Evolutionary conservation across 2,888 invertebrate species (phyloP), one percentile per base, ranked within the genome.

Genomic region (Apamea epomidion): DNA sequence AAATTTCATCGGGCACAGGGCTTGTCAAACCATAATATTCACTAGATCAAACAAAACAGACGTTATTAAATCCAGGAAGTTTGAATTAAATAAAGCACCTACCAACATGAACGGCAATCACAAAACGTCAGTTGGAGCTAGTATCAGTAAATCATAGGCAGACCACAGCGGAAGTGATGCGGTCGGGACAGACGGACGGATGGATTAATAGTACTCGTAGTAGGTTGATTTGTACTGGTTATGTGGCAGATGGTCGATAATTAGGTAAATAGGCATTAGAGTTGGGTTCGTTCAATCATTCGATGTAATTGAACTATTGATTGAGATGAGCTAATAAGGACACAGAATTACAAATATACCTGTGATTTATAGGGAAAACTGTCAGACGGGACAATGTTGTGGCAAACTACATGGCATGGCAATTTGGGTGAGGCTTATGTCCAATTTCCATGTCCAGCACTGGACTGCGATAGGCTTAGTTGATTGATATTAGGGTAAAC

Each of bases 141-240:
- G 76, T 74, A 82, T 71, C 74, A 84, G 70, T 86, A 74, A 82
- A 88, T 81, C 74, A 88, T 78, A 78, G 62, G 58, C 67, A 16
- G 54, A 85, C 87, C 87, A 62, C 83, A 85, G 42, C 89, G 89
- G 89, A 87, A 87, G 80, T 60, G 62, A 71, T 73, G 87, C 67
- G 89, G 88, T 85, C 62, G 42, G 45, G 5, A 74, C 74, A 71
- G 48, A 82, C 64, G 51, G 73, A 78, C 64, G 54, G 51, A 78
- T 54, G 62, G 21, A 68, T 42, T 73, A 71, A 62, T 75, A 79
- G 32, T 72, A 81, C 60, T 76, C 32, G 42, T n/a, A 32, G 45
- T 58, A 45, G 42, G 74, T 62, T 67, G 32, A 76, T 76, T 64
- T 60, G 45, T 25, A 68, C 51, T 64, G 64, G 60, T 54, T 65